Evolutionary conservation across 2,797 vertebrate species (phyloP).

Genomic region (Enteromius paludinosus): DNA sequence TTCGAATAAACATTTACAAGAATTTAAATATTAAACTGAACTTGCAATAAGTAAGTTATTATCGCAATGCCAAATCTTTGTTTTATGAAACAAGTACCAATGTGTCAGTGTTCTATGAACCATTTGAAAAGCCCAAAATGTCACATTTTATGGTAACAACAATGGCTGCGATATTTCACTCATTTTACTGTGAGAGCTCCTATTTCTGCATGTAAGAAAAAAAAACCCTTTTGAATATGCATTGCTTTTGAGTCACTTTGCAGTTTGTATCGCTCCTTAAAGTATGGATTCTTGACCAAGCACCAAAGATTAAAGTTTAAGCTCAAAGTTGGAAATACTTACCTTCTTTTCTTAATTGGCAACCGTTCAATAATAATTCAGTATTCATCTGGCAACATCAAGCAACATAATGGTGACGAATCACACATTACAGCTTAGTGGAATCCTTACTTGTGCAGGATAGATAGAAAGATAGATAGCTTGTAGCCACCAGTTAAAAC

Average conservation of each 20-base stretch:
- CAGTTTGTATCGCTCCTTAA: not conserved
- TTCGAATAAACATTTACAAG: conserved; percentile 55
- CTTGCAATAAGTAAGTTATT: conserved; percentile 40
- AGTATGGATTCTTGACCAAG: not conserved
- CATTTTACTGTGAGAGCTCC: conserved; percentile 3
- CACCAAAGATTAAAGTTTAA: not conserved
- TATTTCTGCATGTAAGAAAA: not conserved
- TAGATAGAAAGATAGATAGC: not conserved
- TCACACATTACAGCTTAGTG: not conserved
- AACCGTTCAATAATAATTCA: not conserved
- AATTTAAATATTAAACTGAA: conserved; percentile 44
- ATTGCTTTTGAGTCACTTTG: not conserved
- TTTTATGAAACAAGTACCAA: conserved; percentile 43
- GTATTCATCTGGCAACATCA: not conserved
- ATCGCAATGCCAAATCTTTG: conserved; percentile 53
- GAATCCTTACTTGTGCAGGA: not conserved
- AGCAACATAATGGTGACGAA: not conserved
- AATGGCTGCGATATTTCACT: conserved; percentile 12
- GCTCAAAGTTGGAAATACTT: too few species aligned
- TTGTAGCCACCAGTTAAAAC: not conserved
- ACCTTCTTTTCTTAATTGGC: too few species aligned
- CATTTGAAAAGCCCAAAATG: conserved; percentile 20
- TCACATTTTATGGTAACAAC: conserved; percentile 8
- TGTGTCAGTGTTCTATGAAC: conserved; percentile 23
- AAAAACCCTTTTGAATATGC: conserved; percentile 15